phyloP scores from a whole-genome alignment of 2,888 invertebrate genomes.

The Lithophane socia region DNA sequence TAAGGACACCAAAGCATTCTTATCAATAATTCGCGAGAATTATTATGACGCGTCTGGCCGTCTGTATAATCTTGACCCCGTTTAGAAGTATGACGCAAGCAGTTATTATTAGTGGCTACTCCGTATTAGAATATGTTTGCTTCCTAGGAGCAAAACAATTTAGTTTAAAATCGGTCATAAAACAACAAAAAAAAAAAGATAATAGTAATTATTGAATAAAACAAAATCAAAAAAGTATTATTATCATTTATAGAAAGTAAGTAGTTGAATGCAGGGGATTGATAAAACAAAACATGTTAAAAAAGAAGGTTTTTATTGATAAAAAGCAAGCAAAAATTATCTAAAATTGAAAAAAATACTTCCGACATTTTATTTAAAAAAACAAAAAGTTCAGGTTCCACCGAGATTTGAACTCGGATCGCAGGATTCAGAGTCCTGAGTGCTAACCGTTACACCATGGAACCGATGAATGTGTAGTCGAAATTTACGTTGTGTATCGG shows the following conservation, averaged over 20 bases:
- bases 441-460: constrained; percentile 94
- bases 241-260: neutral
- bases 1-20: neutral
- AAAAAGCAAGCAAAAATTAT: neutral
- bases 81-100: constrained; percentile 41
- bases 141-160: neutral
- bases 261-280: neutral
- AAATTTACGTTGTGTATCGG: constrained; percentile 65
- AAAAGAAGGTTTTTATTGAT: neutral
- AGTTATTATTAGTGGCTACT: constrained; percentile 36
- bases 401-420: constrained; percentile 96
- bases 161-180: neutral
- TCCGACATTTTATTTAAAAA: constrained; percentile 13
- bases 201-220: neutral
- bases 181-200: neutral
- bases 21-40: constrained; percentile 14
- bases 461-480: constrained; percentile 67
- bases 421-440: constrained; percentile 96
- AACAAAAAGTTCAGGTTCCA: constrained; percentile 90
- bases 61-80: constrained; percentile 15
- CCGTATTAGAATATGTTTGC: neutral
- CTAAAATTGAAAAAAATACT: accelerated
- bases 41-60: neutral
- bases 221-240: neutral
- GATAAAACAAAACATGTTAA: neutral